Conservation (phyloP, 2,113 vertebrate species). For the Triplophysa rosa region DNA sequence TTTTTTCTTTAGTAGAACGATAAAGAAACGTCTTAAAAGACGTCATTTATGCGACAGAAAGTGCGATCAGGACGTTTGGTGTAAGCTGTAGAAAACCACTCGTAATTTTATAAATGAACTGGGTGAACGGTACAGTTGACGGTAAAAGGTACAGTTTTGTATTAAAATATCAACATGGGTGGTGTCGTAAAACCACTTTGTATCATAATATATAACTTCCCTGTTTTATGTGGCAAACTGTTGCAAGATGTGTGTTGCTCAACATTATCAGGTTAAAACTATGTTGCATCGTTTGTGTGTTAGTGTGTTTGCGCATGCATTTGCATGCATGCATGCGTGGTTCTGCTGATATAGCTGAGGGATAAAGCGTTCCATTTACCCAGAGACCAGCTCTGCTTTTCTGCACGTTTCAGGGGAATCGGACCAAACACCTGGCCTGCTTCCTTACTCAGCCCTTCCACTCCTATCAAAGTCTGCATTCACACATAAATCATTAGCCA, state of each 20-base stretch:
- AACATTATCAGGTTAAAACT: conserved; percentile 17
- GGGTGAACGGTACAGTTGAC: no score
- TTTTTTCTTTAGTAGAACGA: no score
- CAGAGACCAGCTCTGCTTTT: conserved; percentile 31
- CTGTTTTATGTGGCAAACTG: neutral
- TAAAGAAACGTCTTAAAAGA: no score
- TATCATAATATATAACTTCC: neutral
- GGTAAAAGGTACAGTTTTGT: no score
- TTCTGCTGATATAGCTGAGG: conserved; percentile 14
- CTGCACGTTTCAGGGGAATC: conserved; percentile 44
- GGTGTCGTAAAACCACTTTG: no score
- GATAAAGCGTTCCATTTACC: conserved; percentile 46
- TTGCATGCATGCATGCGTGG: conserved; percentile 32
- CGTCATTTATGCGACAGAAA: no score
- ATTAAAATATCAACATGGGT: no score
- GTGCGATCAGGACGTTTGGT: no score
- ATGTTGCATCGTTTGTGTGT: neutral
- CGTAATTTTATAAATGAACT: no score
- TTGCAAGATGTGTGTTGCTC: neutral
- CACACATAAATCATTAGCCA: conserved; percentile 39
- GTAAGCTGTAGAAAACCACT: no score
- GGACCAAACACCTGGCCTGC: conserved; percentile 44
- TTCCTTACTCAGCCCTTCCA: conserved; percentile 42
- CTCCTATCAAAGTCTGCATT: conserved; percentile 16
- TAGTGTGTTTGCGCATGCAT: conserved; percentile 41